Conservation (phyloP, 1,140 invertebrate genomes). For the Carcinoscorpius rotundicauda region DNA sequence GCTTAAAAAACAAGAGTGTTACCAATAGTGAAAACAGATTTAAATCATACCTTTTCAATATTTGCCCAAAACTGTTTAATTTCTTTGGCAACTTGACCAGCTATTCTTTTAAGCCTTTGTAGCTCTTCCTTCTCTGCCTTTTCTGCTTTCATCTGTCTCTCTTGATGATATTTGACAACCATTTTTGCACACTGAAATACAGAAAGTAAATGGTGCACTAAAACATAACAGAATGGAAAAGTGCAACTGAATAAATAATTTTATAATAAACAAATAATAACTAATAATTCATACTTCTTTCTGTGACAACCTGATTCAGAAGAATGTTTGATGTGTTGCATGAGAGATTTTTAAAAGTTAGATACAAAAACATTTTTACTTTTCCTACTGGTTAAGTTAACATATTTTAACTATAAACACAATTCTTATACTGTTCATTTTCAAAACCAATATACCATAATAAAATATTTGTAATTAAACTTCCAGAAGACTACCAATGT, state of each 20-base stretch:
- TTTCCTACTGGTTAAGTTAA: too few species aligned
- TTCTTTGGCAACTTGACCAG: slow-evolving; percentile 80
- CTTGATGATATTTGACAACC: slow-evolving; percentile 92
- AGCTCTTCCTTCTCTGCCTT: slow-evolving; percentile 86
- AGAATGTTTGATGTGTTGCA: too few species aligned
- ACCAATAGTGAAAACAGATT: too few species aligned
- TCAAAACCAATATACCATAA: slow-evolving; percentile 7
- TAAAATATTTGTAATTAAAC: slow-evolving; percentile 4
- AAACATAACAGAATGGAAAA: background rate
- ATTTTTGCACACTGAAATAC: slow-evolving; percentile 46
- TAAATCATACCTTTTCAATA: slow-evolving; percentile 66
- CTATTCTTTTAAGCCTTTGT: slow-evolving; percentile 68
- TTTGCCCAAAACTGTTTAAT: slow-evolving; percentile 91
- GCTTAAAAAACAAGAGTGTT: too few species aligned
- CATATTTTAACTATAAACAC: too few species aligned
- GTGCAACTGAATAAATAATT: too few species aligned
- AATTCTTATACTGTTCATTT: too few species aligned
- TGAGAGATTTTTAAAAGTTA: too few species aligned
- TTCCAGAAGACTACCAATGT: slow-evolving; percentile 2
- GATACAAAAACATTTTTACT: too few species aligned
- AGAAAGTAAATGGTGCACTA: background rate
- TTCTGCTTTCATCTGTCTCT: slow-evolving; percentile 76
- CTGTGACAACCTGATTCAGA: too few species aligned
- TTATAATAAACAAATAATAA: too few species aligned
- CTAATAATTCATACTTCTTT: too few species aligned